phyloP scores from a whole-genome alignment of 2,113 vertebrate species.

The Lasiurus cinereus region DNA sequence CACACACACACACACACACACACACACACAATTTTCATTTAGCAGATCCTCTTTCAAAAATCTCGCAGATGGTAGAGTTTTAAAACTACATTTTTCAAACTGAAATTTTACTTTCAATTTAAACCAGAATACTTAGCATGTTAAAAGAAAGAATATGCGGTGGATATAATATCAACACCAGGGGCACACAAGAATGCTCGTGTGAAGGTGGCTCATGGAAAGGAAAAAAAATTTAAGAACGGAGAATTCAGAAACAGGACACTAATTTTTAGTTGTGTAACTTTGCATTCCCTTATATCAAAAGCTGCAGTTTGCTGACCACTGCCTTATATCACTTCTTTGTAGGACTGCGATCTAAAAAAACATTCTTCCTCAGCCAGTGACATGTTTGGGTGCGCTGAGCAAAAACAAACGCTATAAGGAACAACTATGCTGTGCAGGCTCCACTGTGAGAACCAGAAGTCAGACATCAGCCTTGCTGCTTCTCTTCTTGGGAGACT shows the following conservation, averaged over 20 bases:
- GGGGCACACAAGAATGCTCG: background rate
- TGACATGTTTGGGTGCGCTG: background rate
- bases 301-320: no score
- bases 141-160: background rate
- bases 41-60: constrained; percentile 77
- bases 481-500: background rate
- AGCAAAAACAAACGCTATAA: background rate
- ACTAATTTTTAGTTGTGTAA: background rate
- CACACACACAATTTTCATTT: constrained; percentile 81
- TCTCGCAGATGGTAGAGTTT: constrained; percentile 83
- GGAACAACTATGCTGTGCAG: background rate
- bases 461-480: background rate
- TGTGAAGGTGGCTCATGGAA: background rate
- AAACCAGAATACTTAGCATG: constrained; percentile 49
- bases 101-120: constrained; percentile 68
- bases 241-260: background rate
- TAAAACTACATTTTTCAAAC: constrained; percentile 74
- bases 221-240: constrained; percentile 22
- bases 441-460: background rate
- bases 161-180: background rate
- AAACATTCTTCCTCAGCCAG: background rate
- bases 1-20: constrained; percentile 54
- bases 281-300: background rate
- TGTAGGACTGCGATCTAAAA: background rate
- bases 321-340: background rate